Evolutionary conservation across 2,888 invertebrate genomes (phyloP).

Genomic region (Caenorhabditis angaria): DNA sequence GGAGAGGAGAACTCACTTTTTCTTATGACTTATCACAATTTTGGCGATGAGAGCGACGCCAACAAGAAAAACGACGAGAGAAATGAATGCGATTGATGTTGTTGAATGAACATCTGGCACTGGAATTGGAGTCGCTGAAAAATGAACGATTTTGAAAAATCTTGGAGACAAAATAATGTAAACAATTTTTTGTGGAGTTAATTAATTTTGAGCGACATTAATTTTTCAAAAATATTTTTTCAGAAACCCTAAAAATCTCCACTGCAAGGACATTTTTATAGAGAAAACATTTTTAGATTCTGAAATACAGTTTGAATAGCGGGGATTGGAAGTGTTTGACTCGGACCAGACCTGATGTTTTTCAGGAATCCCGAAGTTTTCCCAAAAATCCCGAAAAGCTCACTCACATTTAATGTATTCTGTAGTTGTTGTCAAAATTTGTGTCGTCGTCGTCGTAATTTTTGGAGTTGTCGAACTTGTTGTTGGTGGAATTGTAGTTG

Average conservation of each 20-base stretch:
- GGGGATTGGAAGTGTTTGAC: too few species aligned
- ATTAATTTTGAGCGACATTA: too few species aligned
- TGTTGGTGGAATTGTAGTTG: neutral
- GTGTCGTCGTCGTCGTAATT: slow-evolving; percentile 8
- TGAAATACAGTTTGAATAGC: too few species aligned
- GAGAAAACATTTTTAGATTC: too few species aligned
- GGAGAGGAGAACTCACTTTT: slow-evolving; percentile 42
- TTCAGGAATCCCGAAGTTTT: neutral
- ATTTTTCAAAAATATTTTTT: too few species aligned
- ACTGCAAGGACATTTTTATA: too few species aligned
- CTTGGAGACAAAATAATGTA: too few species aligned
- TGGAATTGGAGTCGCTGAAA: slow-evolving; percentile 11
- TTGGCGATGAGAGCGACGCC: slow-evolving; percentile 57
- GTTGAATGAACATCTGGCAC: slow-evolving; percentile 25
- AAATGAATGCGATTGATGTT: slow-evolving; percentile 53
- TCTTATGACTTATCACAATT: slow-evolving; percentile 54
- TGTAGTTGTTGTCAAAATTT: neutral
- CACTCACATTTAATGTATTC: neutral
- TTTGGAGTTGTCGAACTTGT: slow-evolving; percentile 12
- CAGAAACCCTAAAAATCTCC: too few species aligned
- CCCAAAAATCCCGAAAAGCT: neutral
- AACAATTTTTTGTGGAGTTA: neutral
- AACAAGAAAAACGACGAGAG: slow-evolving; percentile 55
- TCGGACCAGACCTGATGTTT: too few species aligned
- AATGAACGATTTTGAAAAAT: neutral